Percentiles rank a stretch among this genome's conserved stretches.
These are phyloP conservation scores for Tipula vernalis DNA, from an alignment of 2,888 invertebrate genomes.

Conservation along the genomic window DNA sequence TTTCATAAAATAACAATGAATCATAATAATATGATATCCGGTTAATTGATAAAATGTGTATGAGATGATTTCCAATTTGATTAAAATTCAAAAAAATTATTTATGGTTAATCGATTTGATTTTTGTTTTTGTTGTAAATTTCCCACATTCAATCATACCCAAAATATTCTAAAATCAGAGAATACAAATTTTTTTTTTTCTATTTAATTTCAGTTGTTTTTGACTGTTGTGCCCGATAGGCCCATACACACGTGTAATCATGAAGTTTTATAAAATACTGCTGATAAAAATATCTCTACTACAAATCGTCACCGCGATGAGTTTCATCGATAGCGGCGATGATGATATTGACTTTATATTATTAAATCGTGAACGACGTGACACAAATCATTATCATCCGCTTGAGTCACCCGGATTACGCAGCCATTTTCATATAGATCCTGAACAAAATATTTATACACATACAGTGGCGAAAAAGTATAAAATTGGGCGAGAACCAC, in stretches of 20 bases:
- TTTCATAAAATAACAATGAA: neutral
- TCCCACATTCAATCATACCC: neutral
- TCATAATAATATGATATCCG: neutral
- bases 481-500: neutral
- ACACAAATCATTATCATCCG: conserved; percentile 19
- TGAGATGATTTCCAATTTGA: conserved; percentile 1
- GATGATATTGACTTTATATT: neutral
- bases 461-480: neutral
- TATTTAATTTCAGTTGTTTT: neutral
- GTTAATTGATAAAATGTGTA: neutral
- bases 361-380: conserved; percentile 13
- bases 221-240: neutral
- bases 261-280: neutral
- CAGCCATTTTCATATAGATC: conserved; percentile 19
- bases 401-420: conserved; percentile 20
- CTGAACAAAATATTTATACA: neutral
- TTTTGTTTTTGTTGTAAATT: neutral
- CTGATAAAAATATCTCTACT: neutral
- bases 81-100: neutral
- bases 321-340: neutral
- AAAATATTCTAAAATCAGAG: neutral
- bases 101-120: neutral
- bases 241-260: neutral
- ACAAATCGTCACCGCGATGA: neutral
- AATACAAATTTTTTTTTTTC: neutral